Conservation (phyloP, 1,140 invertebrate genomes). For the Epicauta chinensis region DNA sequence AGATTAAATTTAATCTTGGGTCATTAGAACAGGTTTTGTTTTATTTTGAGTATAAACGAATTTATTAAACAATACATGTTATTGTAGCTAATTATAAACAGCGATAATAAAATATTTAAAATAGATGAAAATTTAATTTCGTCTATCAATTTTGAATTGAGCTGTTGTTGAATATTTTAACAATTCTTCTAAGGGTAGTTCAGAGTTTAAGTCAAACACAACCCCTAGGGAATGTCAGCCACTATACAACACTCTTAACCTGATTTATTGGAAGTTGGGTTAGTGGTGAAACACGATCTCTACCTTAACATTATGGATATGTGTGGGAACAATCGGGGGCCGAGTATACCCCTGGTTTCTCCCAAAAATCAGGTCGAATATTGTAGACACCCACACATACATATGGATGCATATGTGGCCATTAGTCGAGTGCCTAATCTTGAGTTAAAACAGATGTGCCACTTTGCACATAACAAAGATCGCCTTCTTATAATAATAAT, state of each 20-base stretch:
- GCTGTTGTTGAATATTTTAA: too few relatives aligned
- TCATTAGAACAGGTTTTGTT: not conserved
- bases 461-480: constrained; percentile 26
- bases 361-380: constrained; percentile 22
- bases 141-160: too few relatives aligned
- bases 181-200: too few relatives aligned
- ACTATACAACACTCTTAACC: constrained; percentile 20
- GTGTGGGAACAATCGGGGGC: constrained; percentile 26
- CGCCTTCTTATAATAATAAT: constrained; percentile 19
- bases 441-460: constrained; percentile 28
- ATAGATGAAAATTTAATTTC: too few relatives aligned
- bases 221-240: too few relatives aligned
- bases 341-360: not conserved
- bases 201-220: too few relatives aligned
- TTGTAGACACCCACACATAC: constrained; percentile 27
- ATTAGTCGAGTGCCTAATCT: constrained; percentile 27
- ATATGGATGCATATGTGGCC: constrained; percentile 14
- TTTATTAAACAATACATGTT: too few relatives aligned
- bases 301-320: not conserved
- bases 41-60: too few relatives aligned
- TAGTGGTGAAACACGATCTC: constrained; percentile 33
- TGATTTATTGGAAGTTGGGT: constrained; percentile 33
- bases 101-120: too few relatives aligned
- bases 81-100: too few relatives aligned
- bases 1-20: constrained; percentile 7